These are phyloP conservation scores for Cichlasoma orientale DNA, from an alignment of 2,797 vertebrate species.

Conservation along the genomic window DNA sequence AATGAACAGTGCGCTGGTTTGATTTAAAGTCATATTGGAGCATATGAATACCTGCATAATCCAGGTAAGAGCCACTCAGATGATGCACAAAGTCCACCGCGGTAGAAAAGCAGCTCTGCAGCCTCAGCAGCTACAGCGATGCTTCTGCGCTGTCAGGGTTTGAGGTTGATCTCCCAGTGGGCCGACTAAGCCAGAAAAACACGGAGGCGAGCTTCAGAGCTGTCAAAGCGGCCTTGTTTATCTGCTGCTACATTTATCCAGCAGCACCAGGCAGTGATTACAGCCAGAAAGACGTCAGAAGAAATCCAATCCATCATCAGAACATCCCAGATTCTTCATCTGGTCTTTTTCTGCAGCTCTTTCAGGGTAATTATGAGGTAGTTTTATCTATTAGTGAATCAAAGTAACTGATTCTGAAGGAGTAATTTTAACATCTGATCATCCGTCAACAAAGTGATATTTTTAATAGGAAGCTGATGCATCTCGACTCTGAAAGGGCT, in stretches of 20 bases:
- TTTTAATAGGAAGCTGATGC: slow-evolving; percentile 10
- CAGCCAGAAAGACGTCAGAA: slow-evolving; percentile 2
- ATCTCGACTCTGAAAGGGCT: slow-evolving; percentile 10
- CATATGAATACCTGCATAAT: fast-evolving
- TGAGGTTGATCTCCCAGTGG: slow-evolving; percentile 22
- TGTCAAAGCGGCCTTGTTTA: slow-evolving; percentile 7
- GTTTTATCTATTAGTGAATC: neutral
- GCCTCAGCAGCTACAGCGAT: neutral
- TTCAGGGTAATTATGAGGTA: neutral
- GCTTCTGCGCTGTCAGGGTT: slow-evolving; percentile 20
- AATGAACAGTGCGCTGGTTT: neutral
- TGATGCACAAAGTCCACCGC: no score
- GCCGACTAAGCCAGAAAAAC: neutral
- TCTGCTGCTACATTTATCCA: neutral
- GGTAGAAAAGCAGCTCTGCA: neutral
- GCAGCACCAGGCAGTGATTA: neutral
- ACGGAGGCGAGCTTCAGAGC: slow-evolving; percentile 12
- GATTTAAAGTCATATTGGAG: neutral
- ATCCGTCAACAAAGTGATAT: neutral
- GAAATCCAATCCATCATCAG: neutral
- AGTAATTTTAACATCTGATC: neutral
- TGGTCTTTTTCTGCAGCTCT: neutral
- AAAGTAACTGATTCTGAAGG: neutral
- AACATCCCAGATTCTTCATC: neutral
- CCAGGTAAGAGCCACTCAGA: neutral